Conservation (phyloP, 2,797 vertebrate species). For the Siniperca undulata region DNA sequence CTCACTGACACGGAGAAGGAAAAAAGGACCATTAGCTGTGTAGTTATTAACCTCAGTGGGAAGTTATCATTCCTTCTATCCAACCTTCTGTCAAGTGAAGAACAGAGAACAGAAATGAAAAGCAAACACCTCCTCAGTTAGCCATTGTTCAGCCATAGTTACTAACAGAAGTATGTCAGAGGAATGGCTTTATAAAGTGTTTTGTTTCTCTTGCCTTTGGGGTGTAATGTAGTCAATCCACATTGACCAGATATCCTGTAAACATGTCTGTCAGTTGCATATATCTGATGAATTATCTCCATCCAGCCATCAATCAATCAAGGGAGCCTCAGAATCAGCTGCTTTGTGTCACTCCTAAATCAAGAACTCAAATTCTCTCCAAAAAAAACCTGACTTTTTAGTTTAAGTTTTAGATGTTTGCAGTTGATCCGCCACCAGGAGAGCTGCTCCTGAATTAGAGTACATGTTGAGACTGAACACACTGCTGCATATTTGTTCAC, state of each 20-base stretch:
- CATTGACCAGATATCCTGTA: neutral
- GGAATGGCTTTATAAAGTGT: neutral
- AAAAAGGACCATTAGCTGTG: neutral
- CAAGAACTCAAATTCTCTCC: neutral
- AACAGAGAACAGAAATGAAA: neutral
- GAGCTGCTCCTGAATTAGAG: neutral
- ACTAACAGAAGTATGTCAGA: neutral
- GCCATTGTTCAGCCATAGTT: neutral
- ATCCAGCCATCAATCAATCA: neutral
- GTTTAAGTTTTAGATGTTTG: neutral
- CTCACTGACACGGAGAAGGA: neutral
- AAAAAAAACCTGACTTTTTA: neutral
- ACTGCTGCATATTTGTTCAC: slow-evolving; percentile 23
- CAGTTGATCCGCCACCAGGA: neutral
- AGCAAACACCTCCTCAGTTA: neutral
- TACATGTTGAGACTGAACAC: slow-evolving; percentile 26
- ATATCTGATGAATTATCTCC: neutral
- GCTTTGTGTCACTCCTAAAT: neutral
- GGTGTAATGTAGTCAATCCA: neutral
- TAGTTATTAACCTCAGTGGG: neutral
- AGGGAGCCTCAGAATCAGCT: neutral
- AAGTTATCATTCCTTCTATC: neutral
- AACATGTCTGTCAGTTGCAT: too few species aligned
- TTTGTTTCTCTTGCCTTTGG: neutral
- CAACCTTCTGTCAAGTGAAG: neutral